Evolutionary conservation across 1,140 invertebrate genomes (phyloP).

Genomic region (Doryteuthis pealeii): DNA sequence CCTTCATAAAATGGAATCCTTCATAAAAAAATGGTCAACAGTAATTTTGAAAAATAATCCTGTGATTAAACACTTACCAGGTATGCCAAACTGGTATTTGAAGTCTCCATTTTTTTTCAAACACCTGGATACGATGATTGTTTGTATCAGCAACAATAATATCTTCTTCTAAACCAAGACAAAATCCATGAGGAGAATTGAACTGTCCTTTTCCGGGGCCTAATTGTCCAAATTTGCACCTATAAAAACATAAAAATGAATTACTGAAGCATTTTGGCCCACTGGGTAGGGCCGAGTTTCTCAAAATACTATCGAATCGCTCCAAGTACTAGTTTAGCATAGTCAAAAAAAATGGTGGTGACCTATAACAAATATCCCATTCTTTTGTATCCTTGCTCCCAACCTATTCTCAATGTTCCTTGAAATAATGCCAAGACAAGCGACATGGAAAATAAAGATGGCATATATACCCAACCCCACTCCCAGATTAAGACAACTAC

Average conservation of each 20-base stretch:
- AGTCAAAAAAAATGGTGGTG: too few relatives aligned
- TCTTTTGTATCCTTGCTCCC: too few relatives aligned
- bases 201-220: conserved; percentile 90
- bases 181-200: conserved; percentile 96
- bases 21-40: too few relatives aligned
- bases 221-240: conserved; percentile 90
- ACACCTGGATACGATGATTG: conserved; percentile 96
- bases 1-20: too few relatives aligned
- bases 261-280: not conserved
- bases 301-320: not conserved
- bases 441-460: too few relatives aligned
- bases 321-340: not conserved
- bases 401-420: too few relatives aligned
- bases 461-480: too few relatives aligned
- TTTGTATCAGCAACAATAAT: conserved; percentile 91
- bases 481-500: too few relatives aligned
- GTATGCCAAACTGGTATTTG: conserved; percentile 99
- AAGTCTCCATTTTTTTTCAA: conserved; percentile 98
- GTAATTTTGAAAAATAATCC: too few relatives aligned
- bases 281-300: not conserved
- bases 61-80: conserved; percentile 68
- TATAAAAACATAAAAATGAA: conserved; percentile 53
- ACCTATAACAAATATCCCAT: too few relatives aligned
- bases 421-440: too few relatives aligned
- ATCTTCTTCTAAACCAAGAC: conserved; percentile 84